Percentiles rank a stretch among this genome's conserved stretches.
Conservation (phyloP, 2,888 invertebrate genomes). For the Caenorhabditis doughertyi region DNA sequence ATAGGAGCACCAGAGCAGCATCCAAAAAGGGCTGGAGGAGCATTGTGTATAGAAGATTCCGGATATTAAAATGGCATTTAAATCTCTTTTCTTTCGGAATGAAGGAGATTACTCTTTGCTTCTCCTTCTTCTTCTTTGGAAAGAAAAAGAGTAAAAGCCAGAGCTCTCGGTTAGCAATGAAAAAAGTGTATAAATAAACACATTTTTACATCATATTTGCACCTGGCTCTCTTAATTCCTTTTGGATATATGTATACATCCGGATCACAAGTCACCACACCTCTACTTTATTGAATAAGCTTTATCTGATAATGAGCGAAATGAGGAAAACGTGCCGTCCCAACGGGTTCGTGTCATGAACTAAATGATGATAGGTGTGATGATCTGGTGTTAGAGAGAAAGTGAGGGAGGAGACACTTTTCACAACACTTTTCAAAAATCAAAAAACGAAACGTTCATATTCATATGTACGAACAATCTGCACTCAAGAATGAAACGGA, state of each 20-base stretch:
- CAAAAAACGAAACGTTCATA: not conserved
- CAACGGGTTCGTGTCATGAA: slow-evolving; percentile 41
- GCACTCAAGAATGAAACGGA: too few relatives aligned
- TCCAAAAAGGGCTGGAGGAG: not conserved
- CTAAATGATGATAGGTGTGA: slow-evolving; percentile 3
- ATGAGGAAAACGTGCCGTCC: slow-evolving; percentile 36
- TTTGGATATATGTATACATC: too few relatives aligned
- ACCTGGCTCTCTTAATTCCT: not conserved
- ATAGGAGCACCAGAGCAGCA: not conserved
- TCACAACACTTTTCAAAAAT: not conserved
- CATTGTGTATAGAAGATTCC: not conserved
- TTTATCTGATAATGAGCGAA: too few relatives aligned
- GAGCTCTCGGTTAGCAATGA: too few relatives aligned
- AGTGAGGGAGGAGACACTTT: not conserved
- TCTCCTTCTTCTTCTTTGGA: too few relatives aligned
- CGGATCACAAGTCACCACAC: not conserved
- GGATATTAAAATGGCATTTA: too few relatives aligned
- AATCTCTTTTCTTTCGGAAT: too few relatives aligned
- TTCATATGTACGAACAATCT: too few relatives aligned
- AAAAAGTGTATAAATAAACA: too few relatives aligned
- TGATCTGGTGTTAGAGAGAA: not conserved
- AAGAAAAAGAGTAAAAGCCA: not conserved
- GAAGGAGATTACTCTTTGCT: too few relatives aligned
- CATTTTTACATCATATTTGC: not conserved
- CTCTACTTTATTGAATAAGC: too few relatives aligned